phyloP scores from a whole-genome alignment of 2,888 invertebrate genomes.

The Amphipoea oculea region DNA sequence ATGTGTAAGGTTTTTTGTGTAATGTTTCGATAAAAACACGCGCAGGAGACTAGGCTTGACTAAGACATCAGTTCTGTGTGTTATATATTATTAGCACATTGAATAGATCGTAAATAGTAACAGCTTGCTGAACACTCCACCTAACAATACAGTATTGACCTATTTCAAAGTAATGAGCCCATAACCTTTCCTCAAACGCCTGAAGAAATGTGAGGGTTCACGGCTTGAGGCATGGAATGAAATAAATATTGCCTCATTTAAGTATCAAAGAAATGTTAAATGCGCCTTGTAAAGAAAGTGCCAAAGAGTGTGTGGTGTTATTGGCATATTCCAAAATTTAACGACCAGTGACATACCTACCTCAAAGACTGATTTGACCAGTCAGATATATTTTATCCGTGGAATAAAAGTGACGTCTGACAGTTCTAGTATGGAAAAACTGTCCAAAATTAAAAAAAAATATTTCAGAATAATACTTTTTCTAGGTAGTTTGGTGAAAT shows the following conservation, averaged over 20 bases:
- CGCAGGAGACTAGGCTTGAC: not conserved
- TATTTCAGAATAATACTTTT: too few species aligned
- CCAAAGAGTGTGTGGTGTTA: too few species aligned
- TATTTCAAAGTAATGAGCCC: conserved; percentile 35
- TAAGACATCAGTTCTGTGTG: not conserved
- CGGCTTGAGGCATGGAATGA: not conserved
- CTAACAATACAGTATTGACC: conserved; percentile 38
- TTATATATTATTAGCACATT: not conserved
- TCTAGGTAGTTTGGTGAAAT: too few species aligned
- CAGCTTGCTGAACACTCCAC: conserved; percentile 36
- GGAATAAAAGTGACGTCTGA: too few species aligned
- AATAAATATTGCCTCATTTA: conserved; percentile 13
- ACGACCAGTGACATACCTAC: not conserved
- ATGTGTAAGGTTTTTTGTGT: too few species aligned
- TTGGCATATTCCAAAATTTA: not conserved
- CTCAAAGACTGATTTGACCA: too few species aligned
- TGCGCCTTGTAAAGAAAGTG: not conserved
- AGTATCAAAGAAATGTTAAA: not conserved
- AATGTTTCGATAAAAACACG: too few species aligned
- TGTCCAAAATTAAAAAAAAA: too few species aligned
- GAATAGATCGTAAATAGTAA: conserved; percentile 34
- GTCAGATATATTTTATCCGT: too few species aligned
- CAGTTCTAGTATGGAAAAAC: too few species aligned
- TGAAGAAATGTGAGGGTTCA: conserved; percentile 14
- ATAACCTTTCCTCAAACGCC: conserved; percentile 17